Percentiles rank a stretch among this genome's conserved stretches.
These are phyloP conservation scores for Melanotaenia pygmaea DNA, from an alignment of 2,797 vertebrate species.

Conservation along the genomic window DNA sequence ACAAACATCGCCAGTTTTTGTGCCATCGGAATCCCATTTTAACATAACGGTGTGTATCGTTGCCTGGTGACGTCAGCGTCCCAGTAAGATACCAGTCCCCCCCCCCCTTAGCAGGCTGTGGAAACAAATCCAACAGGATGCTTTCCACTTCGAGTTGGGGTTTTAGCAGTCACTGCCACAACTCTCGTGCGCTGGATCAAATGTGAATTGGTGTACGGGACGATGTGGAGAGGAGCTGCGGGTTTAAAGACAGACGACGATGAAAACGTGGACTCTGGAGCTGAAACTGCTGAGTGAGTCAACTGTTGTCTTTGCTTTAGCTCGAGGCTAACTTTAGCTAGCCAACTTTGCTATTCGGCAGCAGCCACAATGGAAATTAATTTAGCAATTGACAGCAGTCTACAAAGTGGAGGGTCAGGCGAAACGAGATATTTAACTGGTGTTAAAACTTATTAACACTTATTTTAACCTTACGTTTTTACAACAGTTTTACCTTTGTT, in stretches of 20 bases:
- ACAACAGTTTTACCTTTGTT: not conserved
- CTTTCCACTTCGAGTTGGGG: constrained; percentile 19
- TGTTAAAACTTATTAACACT: not conserved
- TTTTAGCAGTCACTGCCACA: not conserved
- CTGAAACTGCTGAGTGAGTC: constrained; percentile 82
- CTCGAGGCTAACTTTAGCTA: constrained; percentile 58
- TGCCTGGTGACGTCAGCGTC: constrained; percentile 75
- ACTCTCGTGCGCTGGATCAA: not conserved
- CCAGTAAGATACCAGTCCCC: constrained; percentile 41
- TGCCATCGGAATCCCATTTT: not conserved
- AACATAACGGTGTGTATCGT: constrained; percentile 44
- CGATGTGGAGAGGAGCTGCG: constrained; percentile 60
- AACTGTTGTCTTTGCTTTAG: constrained; percentile 44
- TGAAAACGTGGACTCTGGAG: constrained; percentile 77
- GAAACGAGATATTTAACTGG: not conserved
- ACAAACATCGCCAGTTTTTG: not conserved
- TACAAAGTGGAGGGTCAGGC: not conserved
- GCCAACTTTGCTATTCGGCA: constrained; percentile 25
- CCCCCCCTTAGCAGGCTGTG: constrained; percentile 10
- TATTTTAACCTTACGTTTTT: rapidly evolving
- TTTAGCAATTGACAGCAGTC: not conserved
- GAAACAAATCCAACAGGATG: constrained; percentile 51
- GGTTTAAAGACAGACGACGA: constrained; percentile 52
- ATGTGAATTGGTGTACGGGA: constrained; percentile 28
- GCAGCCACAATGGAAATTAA: constrained; percentile 25